Conservation (phyloP, 2,113 vertebrate species). For the Amblyornis subalaris region DNA sequence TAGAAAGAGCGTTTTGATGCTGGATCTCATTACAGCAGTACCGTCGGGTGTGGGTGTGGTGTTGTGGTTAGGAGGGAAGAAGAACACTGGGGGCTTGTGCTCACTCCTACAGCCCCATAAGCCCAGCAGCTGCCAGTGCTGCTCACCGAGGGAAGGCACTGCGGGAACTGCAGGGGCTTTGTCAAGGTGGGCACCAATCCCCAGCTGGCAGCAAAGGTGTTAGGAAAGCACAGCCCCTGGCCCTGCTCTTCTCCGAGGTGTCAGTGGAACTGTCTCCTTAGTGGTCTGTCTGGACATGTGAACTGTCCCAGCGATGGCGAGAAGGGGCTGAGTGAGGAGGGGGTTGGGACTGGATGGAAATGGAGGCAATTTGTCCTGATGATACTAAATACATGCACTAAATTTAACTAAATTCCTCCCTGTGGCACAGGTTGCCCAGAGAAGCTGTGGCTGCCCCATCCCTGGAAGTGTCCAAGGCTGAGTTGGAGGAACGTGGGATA, state of each 20-base stretch:
- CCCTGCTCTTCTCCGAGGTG: background rate
- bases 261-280: fast-evolving
- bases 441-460: background rate
- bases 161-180: fast-evolving
- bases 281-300: fast-evolving
- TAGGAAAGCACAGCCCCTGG: background rate
- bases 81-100: background rate
- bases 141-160: background rate
- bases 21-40: constrained; percentile 32
- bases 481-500: fast-evolving
- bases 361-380: background rate
- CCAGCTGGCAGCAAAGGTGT: fast-evolving
- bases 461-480: background rate
- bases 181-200: background rate
- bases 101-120: background rate
- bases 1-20: constrained; percentile 35
- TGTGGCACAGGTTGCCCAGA: background rate
- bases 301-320: fast-evolving
- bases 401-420: too few relatives aligned
- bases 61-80: background rate
- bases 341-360: background rate
- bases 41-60: constrained; percentile 21
- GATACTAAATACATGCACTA: background rate
- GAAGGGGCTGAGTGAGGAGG: background rate
- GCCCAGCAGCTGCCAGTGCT: background rate